A percentile compares a stretch with the other conserved stretches of the same genome.
Conservation (phyloP, 2,888 invertebrate genomes). For the Erebia palarica region DNA sequence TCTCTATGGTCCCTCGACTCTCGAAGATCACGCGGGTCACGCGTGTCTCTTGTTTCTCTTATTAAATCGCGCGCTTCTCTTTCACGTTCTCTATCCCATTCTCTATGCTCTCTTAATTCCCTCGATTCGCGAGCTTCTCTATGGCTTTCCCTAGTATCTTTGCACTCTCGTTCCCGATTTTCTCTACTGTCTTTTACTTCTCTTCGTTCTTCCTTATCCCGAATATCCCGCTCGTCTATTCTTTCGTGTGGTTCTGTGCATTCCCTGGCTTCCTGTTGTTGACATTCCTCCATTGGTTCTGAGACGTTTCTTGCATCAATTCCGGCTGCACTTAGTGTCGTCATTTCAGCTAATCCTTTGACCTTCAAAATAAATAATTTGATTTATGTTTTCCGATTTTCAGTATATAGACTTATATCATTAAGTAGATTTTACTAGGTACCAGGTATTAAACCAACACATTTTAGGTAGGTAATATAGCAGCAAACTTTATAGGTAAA, state of each 20-base stretch:
- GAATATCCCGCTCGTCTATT: conserved; percentile 61
- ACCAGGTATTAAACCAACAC: no score
- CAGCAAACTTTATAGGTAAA: no score
- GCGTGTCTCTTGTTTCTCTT: conserved; percentile 52
- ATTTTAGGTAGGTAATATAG: no score
- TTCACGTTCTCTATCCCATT: conserved; percentile 63
- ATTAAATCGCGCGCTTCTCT: conserved; percentile 58
- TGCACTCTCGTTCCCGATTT: conserved; percentile 63
- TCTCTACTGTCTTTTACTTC: conserved; percentile 65
- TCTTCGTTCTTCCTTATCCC: conserved; percentile 69
- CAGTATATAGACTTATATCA: no score
- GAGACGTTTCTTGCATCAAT: conserved; percentile 76
- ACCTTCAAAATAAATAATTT: conserved; percentile 68
- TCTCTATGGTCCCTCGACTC: conserved; percentile 62
- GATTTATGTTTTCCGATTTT: no score
- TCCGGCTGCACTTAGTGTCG: conserved; percentile 88
- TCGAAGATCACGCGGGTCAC: conserved; percentile 58
- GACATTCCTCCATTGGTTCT: conserved; percentile 79
- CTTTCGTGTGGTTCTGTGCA: conserved; percentile 64
- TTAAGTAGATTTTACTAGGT: no score
- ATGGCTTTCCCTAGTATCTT: conserved; percentile 65
- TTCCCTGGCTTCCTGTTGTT: conserved; percentile 64
- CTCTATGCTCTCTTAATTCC: conserved; percentile 48
- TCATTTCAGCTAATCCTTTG: conserved; percentile 96
- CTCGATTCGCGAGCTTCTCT: conserved; percentile 68